A percentile compares a stretch with the other conserved stretches of the same genome.
Conservation (phyloP, 2,797 vertebrate genomes). For the Acrossocheilus fasciatus region DNA sequence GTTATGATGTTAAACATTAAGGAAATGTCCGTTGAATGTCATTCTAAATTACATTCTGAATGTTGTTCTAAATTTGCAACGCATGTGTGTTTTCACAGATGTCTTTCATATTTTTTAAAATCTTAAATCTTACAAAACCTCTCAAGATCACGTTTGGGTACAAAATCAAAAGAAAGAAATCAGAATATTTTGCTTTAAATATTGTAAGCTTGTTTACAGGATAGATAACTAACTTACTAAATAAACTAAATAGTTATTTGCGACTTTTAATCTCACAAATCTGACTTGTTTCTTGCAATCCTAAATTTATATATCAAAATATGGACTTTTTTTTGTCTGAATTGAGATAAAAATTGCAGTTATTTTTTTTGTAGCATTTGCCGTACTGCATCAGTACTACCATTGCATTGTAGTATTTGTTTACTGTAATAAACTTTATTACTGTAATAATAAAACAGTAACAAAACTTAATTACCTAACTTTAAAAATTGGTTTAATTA, state of each 20-base stretch:
- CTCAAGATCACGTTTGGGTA: neutral
- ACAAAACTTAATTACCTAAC: too few species aligned
- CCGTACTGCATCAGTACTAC: too few species aligned
- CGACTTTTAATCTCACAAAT: neutral
- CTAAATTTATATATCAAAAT: neutral
- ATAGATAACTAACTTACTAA: neutral
- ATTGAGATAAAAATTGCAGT: neutral
- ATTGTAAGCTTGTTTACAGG: neutral
- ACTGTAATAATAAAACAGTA: too few species aligned
- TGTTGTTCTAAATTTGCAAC: neutral
- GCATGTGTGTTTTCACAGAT: neutral
- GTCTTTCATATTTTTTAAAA: neutral
- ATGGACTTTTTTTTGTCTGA: neutral
- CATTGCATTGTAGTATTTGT: too few species aligned
- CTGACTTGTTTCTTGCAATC: neutral
- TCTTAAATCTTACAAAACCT: neutral
- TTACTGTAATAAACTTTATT: too few species aligned
- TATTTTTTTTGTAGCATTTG: neutral
- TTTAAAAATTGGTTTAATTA: too few species aligned
- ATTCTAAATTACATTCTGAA: neutral
- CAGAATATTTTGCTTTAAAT: neutral
- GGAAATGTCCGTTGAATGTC: neutral
- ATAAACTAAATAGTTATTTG: neutral
- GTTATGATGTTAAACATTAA: neutral
- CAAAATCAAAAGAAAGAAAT: neutral